Evolutionary conservation across 2,888 invertebrate genomes (phyloP), one percentile per base, ranked within the genome.

Genomic region (Vesta saturnalis): DNA sequence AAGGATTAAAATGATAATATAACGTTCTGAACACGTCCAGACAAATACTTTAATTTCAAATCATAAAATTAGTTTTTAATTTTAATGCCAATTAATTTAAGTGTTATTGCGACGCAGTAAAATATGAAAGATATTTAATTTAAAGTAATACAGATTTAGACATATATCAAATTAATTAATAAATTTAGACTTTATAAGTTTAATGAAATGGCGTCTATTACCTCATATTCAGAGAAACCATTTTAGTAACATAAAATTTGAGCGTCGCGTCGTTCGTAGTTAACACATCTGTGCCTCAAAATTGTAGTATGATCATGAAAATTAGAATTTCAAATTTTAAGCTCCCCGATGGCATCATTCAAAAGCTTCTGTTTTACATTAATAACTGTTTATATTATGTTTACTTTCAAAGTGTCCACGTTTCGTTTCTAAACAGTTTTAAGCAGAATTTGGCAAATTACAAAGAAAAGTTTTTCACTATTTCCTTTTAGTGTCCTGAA

Each of bases 321-420:
- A 71, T 71, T 71, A 71, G 67, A 68, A 71, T 68, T 71, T 71
- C 62, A 71, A 71, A 71, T 71, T 65, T 68, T 62, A 57, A 49
- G 43, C 67, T 61, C 71, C 19, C 52, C 19, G 52, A 18, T 58
- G 60, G 60, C 52, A n/a, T 19, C 52, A n/a, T 52, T 21, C 52
- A 52, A 19, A 52, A 52, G 18, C 52, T 52, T 5, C 52, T 21
- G 21, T 52, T 19, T 52, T 52, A 52, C 52, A 52, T 52, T 52
- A 52, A 21, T 19, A 52, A 19, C 10, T 19, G 19, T 52, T 52
- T n/a, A 14, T 47, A 47, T 16, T 19, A 21, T 52, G 18, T 21
- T 19, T 12, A 18, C 18, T 21, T 19, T 52, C 4, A 19, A 52
- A 16, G 5, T 19, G 21, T 19, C 12, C 18, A 52, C 52, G 19